Evolutionary conservation across 2,113 vertebrate genomes (phyloP).

Genomic region (Antennarius striatus): DNA sequence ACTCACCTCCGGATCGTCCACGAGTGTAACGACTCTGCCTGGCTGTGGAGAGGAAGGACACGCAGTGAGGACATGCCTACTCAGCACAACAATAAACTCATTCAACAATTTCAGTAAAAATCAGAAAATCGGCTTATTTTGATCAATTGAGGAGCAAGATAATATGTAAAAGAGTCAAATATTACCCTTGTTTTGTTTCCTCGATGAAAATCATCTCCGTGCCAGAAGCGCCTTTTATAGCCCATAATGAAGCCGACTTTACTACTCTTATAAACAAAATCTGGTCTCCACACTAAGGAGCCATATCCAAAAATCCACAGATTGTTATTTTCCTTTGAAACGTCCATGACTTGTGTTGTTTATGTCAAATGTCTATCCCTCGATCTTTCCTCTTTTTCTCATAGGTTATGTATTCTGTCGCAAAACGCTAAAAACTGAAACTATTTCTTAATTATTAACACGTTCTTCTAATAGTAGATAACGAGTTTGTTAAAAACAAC

Average conservation of each 20-base stretch:
- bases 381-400: neutral
- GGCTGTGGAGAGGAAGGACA: slow-evolving; percentile 76
- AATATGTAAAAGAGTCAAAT: neutral
- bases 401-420: neutral
- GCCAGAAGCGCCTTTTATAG: slow-evolving; percentile 95
- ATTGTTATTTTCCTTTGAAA: slow-evolving; percentile 55
- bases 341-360: slow-evolving; percentile 31
- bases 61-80: neutral
- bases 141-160: neutral
- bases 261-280: slow-evolving; percentile 86
- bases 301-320: slow-evolving; percentile 97
- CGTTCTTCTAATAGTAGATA: neutral
- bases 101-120: neutral
- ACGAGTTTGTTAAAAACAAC: neutral
- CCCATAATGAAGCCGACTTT: slow-evolving; percentile 88
- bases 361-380: neutral
- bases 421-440: neutral
- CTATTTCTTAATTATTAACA: neutral
- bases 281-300: slow-evolving; percentile 93
- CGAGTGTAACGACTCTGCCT: slow-evolving; percentile 89
- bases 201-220: slow-evolving; percentile 92
- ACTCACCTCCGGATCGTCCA: slow-evolving; percentile 87
- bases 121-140: too few species aligned
- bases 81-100: neutral
- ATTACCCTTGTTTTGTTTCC: slow-evolving; percentile 88